Conservation (phyloP, 2,888 invertebrate genomes). For the Anticlea derivata region DNA sequence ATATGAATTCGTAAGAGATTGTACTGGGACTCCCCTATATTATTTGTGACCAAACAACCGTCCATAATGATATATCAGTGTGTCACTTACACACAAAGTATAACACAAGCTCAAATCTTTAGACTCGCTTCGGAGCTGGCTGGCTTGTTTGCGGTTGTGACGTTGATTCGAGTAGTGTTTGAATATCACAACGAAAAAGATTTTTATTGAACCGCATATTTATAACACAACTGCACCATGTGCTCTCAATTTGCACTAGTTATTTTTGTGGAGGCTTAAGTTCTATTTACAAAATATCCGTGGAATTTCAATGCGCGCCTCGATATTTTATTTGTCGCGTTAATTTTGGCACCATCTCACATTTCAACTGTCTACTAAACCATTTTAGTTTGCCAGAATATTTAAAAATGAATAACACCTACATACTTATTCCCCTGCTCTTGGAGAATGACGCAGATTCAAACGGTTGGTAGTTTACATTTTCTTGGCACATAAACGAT, state of each 20-base stretch:
- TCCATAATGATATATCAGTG: slow-evolving; percentile 40
- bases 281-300: slow-evolving; percentile 6
- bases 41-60: slow-evolving; percentile 60
- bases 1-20: slow-evolving; percentile 67
- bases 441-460: slow-evolving; percentile 46
- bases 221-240: not conserved
- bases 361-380: slow-evolving; percentile 15
- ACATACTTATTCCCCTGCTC: slow-evolving; percentile 36
- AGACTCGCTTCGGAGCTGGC: slow-evolving; percentile 40
- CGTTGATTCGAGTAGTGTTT: slow-evolving; percentile 46
- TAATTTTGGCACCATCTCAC: slow-evolving; percentile 21
- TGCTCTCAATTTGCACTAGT: not conserved
- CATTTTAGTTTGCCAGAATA: slow-evolving; percentile 11
- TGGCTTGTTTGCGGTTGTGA: slow-evolving; percentile 41
- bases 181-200: slow-evolving; percentile 20
- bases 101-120: slow-evolving; percentile 5
- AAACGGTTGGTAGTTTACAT: slow-evolving; percentile 46
- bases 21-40: slow-evolving; percentile 53
- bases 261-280: slow-evolving; percentile 2
- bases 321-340: slow-evolving; percentile 10
- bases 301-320: slow-evolving; percentile 9
- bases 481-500: slow-evolving; percentile 44
- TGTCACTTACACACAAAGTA: slow-evolving; percentile 27
- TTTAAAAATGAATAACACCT: slow-evolving; percentile 18
- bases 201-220: no score